Evolutionary conservation across 2,113 vertebrate species (phyloP), one percentile per base, ranked within the genome.

Genomic region (Pongo pygmaeus): DNA sequence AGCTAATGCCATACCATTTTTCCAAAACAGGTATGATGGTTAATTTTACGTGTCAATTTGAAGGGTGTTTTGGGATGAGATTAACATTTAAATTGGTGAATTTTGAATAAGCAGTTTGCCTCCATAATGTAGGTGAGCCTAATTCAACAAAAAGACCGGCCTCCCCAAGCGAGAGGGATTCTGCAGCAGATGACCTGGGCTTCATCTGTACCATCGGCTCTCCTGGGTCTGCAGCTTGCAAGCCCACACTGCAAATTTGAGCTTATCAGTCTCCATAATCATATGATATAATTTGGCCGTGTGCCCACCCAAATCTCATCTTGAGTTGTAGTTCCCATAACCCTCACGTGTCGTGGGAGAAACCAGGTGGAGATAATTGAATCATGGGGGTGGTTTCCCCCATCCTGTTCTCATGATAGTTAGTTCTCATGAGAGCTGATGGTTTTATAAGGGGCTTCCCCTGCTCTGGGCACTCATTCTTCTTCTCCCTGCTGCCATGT

Each of bases 1-100:
- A 74, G n/a, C 27, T 74, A 89, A 94, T 6, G 11, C 3, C 18
- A 16, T 83, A 23, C 61, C 11, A 35, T 84, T 84, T 84, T 93
- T 93, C 69, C 52, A 91, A 88, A 93, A 83, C 6, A 95, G 9
- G 40, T 59, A 1, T 32, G 27, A 94, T 32, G 6, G 50, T 30
- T 80, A 89, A 25, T 78, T 74, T 70, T 59, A 22, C 7, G 3
- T 50, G 22, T 77, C 38, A 30, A 61, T 27, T 61, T 52, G 22
- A n/a, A 59, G 27, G 46, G 1, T 77, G 40, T 11, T 89, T 22
- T 18, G 11, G 8, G 50, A 38, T 87, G 17, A 91, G 13, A 55
- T 72, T 27, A 84, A 46, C 40, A 57, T 83, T 75, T 91, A 86
- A 61, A 75, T 6, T 27, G 46, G 40, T 57, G 35, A 84, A 35